Evolutionary conservation across 2,888 invertebrate genomes (phyloP), one percentile per base, ranked within the genome.

Genomic region (Congeria kusceri): DNA sequence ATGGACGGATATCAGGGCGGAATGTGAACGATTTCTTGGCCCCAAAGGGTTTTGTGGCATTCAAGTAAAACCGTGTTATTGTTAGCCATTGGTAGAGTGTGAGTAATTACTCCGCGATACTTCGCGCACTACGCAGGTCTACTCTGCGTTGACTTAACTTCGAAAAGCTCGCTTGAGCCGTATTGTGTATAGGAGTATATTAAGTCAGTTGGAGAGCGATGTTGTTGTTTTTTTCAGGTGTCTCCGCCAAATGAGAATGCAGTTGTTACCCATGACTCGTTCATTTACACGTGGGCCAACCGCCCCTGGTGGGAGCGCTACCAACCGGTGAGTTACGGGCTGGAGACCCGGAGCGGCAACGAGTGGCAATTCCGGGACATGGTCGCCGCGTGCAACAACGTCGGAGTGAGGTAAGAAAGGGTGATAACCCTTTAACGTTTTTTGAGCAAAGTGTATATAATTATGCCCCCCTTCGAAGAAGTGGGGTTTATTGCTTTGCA

Each of bases 231-330:
- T 20, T 65, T 58, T 20, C 68, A 90, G 90, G 82, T 88, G 13
- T 90, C 90, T 0, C 90, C 90, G 11, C 87, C 90, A 11, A 88
- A 84, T 67, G 90, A 90, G 70, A 90, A 90, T 71, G 73, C 86
- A 11, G 75, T 89, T 1, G 83, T 90, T 9, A 32, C 32, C 32
- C 32, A 9, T 4, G 32, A 32, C 32, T 7, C 32, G 9, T 32
- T 32, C 5, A 32, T 9, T 9, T 32, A 32, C 32, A 83, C 83
- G 0, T 71, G 64, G 23, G 87, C 87, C 9, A 80, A 83, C 67
- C 78, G 91, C 11, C 91, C 91, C 9, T 91, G 90, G 91, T 89
- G 86, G 87, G 91, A 91, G 74, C 64, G 91, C 18, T 91, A 91
- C 76, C 91, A 91, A 74, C 90, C 91, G 9, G 88, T 90, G 39